Conservation (phyloP, 2,888 invertebrate genomes). For the Caenorhabditis panamensis region DNA sequence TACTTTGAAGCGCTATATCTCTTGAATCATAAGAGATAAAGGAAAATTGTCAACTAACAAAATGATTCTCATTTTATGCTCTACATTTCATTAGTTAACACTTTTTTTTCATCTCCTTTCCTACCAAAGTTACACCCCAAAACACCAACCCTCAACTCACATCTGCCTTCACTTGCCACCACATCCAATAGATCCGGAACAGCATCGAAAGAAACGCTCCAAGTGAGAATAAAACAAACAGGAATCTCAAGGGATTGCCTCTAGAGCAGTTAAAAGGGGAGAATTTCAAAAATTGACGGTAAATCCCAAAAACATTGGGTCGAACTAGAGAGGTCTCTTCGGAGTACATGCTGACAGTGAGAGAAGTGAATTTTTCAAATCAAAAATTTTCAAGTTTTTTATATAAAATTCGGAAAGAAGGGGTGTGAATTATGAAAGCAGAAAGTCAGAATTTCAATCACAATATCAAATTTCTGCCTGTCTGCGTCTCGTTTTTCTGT, state of each 20-base stretch:
- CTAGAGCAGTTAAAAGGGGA: constrained; percentile 18
- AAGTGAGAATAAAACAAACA: background rate
- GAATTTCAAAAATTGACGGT: constrained; percentile 22
- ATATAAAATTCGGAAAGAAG: too few relatives aligned
- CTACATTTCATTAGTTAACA: background rate
- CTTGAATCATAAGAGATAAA: background rate
- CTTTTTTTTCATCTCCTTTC: background rate
- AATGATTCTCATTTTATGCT: background rate
- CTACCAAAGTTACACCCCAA: background rate
- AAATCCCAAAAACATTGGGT: constrained; percentile 23
- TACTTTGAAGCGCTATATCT: background rate
- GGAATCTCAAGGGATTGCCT: constrained; percentile 2
- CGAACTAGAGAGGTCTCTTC: background rate
- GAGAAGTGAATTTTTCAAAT: background rate
- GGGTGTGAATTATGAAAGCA: background rate
- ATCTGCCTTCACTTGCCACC: background rate
- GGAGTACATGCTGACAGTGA: background rate
- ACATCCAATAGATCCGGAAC: constrained; percentile 34
- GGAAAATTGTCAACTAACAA: background rate
- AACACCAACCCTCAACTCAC: too few relatives aligned
- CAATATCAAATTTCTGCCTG: background rate
- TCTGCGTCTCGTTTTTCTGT: constrained; percentile 6
- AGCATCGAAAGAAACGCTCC: constrained; percentile 11
- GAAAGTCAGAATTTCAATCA: background rate
- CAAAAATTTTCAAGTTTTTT: background rate